phyloP scores from a whole-genome alignment of 2,797 vertebrate species.

The Lagocephalus sceleratus region DNA sequence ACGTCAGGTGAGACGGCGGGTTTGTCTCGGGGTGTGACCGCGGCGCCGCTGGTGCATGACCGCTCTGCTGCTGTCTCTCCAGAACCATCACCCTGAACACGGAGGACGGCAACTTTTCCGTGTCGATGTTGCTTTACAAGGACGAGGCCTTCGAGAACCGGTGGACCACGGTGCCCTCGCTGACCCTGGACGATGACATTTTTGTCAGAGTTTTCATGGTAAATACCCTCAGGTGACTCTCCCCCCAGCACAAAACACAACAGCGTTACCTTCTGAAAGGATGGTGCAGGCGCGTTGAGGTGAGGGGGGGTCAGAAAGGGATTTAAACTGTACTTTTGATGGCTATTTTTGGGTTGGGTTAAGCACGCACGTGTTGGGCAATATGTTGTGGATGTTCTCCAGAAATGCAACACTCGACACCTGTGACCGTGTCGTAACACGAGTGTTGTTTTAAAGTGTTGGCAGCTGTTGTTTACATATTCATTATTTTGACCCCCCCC shows the following conservation, averaged over 20 bases:
- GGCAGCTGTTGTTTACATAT: conserved; percentile 62
- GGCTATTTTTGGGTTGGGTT: conserved; percentile 45
- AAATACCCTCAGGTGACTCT: conserved; percentile 14
- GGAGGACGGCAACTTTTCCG: conserved; percentile 81
- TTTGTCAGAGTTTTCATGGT: conserved; percentile 82
- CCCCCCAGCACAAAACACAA: not conserved
- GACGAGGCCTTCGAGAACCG: conserved; percentile 75
- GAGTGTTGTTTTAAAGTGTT: conserved; percentile 23
- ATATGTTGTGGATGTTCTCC: conserved; percentile 34
- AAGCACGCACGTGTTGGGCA: conserved; percentile 35
- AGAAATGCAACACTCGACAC: conserved; percentile 39
- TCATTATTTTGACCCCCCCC: conserved; percentile 38
- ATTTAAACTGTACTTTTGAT: conserved; percentile 3
- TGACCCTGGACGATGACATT: conserved; percentile 77
- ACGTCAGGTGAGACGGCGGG: conserved; percentile 60
- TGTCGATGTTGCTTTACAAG: conserved; percentile 79
- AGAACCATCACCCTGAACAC: conserved; percentile 79
- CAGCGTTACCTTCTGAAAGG: not conserved
- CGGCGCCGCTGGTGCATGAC: no score
- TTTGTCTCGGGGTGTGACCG: no score
- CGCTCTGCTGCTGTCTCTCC: conserved; percentile 5
- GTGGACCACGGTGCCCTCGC: conserved; percentile 75
- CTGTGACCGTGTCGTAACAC: conserved; percentile 32
- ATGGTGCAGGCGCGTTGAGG: no score
- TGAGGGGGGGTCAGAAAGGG: conserved; percentile 14